These are phyloP conservation scores for Lacerta agilis DNA, from an alignment of 2,797 vertebrate genomes.

Conservation along the genomic window DNA sequence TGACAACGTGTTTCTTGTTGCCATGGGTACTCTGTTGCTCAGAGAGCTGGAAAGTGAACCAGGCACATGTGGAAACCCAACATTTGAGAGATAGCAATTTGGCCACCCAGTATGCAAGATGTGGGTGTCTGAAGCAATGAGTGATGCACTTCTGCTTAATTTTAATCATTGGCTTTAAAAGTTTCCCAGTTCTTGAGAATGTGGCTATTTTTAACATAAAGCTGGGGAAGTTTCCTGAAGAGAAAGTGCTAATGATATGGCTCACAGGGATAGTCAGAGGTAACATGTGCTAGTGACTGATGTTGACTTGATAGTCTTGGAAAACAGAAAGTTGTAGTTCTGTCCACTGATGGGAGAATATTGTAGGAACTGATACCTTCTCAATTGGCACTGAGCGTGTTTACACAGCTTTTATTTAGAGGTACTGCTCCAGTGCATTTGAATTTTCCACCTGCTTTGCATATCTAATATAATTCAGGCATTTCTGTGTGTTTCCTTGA, in stretches of 20 bases:
- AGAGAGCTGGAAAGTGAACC: not conserved
- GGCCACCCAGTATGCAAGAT: not conserved
- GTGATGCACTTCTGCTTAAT: not conserved
- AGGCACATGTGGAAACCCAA: not conserved
- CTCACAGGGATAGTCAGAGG: not conserved
- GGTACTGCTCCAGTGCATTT: no score
- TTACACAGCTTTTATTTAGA: not conserved
- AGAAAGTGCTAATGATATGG: not conserved
- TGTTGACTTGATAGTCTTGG: not conserved
- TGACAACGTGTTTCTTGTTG: conserved; percentile 20
- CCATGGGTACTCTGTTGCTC: conserved; percentile 10
- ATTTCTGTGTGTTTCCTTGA: no score
- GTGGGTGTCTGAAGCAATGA: not conserved
- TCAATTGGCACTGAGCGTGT: no score
- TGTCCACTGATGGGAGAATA: accelerated
- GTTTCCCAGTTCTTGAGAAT: conserved; percentile 24
- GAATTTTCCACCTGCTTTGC: not conserved
- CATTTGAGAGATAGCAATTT: accelerated
- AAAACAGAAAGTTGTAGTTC: not conserved
- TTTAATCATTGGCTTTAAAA: not conserved
- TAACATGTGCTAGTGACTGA: not conserved
- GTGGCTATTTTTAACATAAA: conserved; percentile 26
- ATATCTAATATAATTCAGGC: not conserved
- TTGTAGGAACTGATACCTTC: not conserved
- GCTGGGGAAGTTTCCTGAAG: not conserved